Conservation (phyloP, 2,888 invertebrate species). For the Napeogenes sylphis region DNA sequence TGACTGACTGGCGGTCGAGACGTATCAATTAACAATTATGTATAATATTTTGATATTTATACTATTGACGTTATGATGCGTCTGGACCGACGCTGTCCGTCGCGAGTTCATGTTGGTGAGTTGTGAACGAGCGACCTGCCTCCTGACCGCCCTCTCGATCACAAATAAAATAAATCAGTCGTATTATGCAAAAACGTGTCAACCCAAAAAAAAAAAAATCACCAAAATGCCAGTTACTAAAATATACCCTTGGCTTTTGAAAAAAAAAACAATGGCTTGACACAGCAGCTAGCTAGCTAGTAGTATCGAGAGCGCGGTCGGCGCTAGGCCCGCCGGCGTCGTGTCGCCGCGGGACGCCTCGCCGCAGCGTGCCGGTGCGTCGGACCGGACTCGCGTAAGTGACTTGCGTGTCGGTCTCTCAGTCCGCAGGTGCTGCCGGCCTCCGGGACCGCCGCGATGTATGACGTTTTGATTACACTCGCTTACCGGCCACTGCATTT, state of each 20-base stretch:
- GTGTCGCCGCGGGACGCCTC: constrained; percentile 17
- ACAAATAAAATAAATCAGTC: too few relatives aligned
- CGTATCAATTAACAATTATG: neutral
- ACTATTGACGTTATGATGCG: constrained; percentile 14
- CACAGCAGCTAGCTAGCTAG: too few relatives aligned
- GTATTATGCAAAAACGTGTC: too few relatives aligned
- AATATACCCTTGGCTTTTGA: too few relatives aligned
- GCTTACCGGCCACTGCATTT: constrained; percentile 16
- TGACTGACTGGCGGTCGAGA: constrained; percentile 17
- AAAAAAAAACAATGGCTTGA: too few relatives aligned
- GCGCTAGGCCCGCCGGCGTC: constrained; percentile 12
- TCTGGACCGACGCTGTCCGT: constrained; percentile 37
- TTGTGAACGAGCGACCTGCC: constrained; percentile 47
- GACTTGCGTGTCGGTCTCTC: constrained; percentile 12
- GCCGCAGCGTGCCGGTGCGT: constrained; percentile 12
- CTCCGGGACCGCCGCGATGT: constrained; percentile 8
- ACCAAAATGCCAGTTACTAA: too few relatives aligned
- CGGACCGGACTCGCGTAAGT: constrained; percentile 22
- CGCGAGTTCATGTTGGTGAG: constrained; percentile 53
- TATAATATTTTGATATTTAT: neutral
- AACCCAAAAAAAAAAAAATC: too few relatives aligned
- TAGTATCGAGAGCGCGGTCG: constrained; percentile 1
- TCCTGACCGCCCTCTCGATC: constrained; percentile 23
- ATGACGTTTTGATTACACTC: constrained; percentile 10
- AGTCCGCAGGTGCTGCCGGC: constrained; percentile 11